Percentiles rank a stretch among this genome's conserved stretches.
Conservation (phyloP, 1,140 invertebrate genomes). For the Anagrus nilaparvatae region DNA sequence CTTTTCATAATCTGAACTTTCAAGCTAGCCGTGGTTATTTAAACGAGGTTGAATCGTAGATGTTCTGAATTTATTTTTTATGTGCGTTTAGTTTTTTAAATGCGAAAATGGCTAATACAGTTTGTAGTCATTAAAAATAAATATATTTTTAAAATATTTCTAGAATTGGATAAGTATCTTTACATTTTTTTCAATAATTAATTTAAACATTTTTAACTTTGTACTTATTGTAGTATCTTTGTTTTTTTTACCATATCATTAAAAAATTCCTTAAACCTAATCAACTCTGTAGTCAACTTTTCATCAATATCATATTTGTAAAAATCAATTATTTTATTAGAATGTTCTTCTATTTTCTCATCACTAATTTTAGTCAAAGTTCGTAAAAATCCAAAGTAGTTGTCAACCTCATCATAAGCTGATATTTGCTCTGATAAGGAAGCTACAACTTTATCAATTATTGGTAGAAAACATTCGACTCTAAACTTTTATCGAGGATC, state of each 20-base stretch:
- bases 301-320: slow-evolving; percentile 14
- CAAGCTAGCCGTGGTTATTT: too few species aligned
- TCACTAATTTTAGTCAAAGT: background rate
- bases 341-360: slow-evolving; percentile 7
- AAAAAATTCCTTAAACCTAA: slow-evolving; percentile 9
- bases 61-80: too few species aligned
- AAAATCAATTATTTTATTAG: background rate
- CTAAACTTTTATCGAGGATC: slow-evolving; percentile 14
- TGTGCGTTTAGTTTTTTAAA: too few species aligned
- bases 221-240: slow-evolving; percentile 1
- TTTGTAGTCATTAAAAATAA: slow-evolving; percentile 10
- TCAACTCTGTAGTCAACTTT: slow-evolving; percentile 8
- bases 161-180: slow-evolving; percentile 13
- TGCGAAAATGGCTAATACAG: too few species aligned
- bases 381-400: slow-evolving; percentile 12
- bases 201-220: slow-evolving; percentile 9
- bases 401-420: slow-evolving; percentile 11
- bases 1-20: too few species aligned
- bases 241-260: slow-evolving; percentile 5
- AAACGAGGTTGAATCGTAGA: too few species aligned
- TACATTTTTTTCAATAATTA: slow-evolving; percentile 11
- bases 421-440: slow-evolving; percentile 8
- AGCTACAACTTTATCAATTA: slow-evolving; percentile 10
- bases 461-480: slow-evolving; percentile 11
- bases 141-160: slow-evolving; percentile 12